A percentile compares a stretch with the other conserved stretches of the same genome.
Conservation (phyloP, 2,888 invertebrate species). For the Caenorhabditis doughertyi region DNA sequence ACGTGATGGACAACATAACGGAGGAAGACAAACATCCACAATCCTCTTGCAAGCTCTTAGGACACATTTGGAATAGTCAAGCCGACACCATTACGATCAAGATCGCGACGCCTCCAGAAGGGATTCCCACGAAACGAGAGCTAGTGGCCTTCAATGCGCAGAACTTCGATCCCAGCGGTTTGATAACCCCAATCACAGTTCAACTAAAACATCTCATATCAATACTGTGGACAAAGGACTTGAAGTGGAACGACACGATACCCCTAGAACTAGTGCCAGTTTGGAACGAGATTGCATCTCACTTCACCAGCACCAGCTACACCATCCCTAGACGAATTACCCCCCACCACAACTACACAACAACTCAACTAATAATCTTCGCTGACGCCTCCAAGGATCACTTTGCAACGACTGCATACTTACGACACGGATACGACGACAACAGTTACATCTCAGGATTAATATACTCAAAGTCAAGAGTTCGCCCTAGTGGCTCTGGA, state of each 20-base stretch:
- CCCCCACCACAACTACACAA: not conserved
- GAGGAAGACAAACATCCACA: not conserved
- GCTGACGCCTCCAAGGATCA: conserved; percentile 34
- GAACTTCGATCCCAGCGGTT: conserved; percentile 57
- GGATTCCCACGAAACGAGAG: conserved; percentile 23
- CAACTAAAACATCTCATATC: conserved; percentile 22
- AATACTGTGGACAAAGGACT: not conserved
- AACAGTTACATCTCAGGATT: conserved; percentile 48
- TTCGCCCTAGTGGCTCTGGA: not conserved
- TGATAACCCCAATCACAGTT: conserved; percentile 33
- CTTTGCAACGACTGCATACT: conserved; percentile 2
- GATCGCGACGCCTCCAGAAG: not conserved
- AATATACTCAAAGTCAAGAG: conserved; percentile 68
- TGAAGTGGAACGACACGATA: conserved; percentile 37
- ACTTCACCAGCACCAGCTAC: not conserved
- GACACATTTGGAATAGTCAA: conserved; percentile 6
- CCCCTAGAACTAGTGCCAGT: not conserved
- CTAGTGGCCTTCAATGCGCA: not conserved
- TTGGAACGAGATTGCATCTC: not conserved
- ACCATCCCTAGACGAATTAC: not conserved
- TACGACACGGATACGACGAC: not conserved
- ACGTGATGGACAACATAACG: not conserved
- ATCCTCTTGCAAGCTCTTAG: not conserved
- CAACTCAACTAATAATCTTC: not conserved
- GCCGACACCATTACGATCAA: conserved; percentile 15